Evolutionary conservation across 2,797 vertebrate species (phyloP).

Genomic region (Peromyscus eremicus): DNA sequence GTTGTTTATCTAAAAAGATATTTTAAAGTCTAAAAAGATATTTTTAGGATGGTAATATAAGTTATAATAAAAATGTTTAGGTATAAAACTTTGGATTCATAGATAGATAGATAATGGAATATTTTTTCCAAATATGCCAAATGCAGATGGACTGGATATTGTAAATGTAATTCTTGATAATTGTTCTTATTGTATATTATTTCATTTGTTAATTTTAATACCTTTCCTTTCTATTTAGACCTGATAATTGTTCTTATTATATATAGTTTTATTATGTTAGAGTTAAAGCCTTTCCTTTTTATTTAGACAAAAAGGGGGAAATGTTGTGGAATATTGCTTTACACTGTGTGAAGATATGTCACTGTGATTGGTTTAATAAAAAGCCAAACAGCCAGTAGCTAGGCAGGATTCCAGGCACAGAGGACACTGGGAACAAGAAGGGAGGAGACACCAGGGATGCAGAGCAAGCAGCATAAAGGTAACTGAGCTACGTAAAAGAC

Average conservation of each 20-base stretch:
- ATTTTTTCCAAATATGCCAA: not conserved
- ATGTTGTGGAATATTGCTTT: not conserved
- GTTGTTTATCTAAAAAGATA: not conserved
- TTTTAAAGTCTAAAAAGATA: not conserved
- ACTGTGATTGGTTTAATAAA: not conserved
- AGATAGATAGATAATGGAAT: not conserved
- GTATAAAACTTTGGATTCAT: not conserved
- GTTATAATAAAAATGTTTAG: not conserved
- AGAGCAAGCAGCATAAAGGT: not conserved
- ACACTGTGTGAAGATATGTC: not conserved
- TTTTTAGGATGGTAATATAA: not conserved
- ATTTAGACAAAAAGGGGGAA: not conserved
- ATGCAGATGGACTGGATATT: not conserved
- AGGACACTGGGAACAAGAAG: not conserved
- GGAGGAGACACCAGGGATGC: not conserved
- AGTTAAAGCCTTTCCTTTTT: not conserved
- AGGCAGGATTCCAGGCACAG: not conserved
- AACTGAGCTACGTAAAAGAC: not conserved
- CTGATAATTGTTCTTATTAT: not conserved
- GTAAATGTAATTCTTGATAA: not conserved
- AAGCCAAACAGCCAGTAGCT: not conserved
- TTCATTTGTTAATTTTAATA: not conserved
- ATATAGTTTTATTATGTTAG: not conserved
- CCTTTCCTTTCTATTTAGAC: not conserved
- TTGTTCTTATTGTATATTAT: not conserved